Evolutionary conservation across 2,888 invertebrate genomes (phyloP).

Genomic region (Drosophila heteroneura): DNA sequence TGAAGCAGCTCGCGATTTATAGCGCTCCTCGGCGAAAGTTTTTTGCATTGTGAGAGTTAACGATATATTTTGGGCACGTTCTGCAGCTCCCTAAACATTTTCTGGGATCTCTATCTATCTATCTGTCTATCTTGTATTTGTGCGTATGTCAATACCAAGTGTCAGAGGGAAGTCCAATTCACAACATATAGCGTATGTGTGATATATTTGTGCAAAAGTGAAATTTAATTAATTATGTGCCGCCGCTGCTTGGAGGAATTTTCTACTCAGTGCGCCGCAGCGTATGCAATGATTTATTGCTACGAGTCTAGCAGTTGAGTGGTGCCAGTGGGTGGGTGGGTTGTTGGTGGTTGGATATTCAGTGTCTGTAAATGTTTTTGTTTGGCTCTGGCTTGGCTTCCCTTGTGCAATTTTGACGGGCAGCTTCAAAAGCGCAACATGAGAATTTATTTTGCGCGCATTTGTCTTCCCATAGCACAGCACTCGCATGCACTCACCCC

Average conservation of each 20-base stretch:
- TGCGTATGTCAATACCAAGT: slow-evolving; percentile 75
- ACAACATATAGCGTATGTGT: slow-evolving; percentile 57
- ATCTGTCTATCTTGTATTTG: slow-evolving; percentile 50
- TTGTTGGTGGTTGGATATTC: not conserved
- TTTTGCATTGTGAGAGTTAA: slow-evolving; percentile 38
- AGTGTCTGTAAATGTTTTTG: slow-evolving; percentile 10
- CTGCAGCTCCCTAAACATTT: slow-evolving; percentile 56
- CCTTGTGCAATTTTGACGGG: slow-evolving; percentile 71
- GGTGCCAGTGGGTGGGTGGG: slow-evolving; percentile 2
- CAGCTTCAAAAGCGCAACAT: slow-evolving; percentile 75
- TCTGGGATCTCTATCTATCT: slow-evolving; percentile 46
- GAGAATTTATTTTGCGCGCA: slow-evolving; percentile 77
- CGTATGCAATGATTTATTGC: slow-evolving; percentile 72
- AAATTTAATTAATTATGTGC: slow-evolving; percentile 77
- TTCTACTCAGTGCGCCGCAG: slow-evolving; percentile 41
- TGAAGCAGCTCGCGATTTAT: slow-evolving; percentile 74
- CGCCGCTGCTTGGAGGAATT: slow-evolving; percentile 18
- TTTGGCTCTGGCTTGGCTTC: slow-evolving; percentile 20
- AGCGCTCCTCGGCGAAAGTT: slow-evolving; percentile 69
- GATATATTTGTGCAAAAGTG: slow-evolving; percentile 64
- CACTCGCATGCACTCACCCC: slow-evolving; percentile 45
- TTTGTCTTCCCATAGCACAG: slow-evolving; percentile 66
- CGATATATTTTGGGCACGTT: slow-evolving; percentile 66
- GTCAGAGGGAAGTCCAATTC: slow-evolving; percentile 30
- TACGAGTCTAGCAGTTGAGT: slow-evolving; percentile 23